Evolutionary conservation across 1,140 invertebrate genomes (phyloP).

Genomic region (Brachionus paranguensis): DNA sequence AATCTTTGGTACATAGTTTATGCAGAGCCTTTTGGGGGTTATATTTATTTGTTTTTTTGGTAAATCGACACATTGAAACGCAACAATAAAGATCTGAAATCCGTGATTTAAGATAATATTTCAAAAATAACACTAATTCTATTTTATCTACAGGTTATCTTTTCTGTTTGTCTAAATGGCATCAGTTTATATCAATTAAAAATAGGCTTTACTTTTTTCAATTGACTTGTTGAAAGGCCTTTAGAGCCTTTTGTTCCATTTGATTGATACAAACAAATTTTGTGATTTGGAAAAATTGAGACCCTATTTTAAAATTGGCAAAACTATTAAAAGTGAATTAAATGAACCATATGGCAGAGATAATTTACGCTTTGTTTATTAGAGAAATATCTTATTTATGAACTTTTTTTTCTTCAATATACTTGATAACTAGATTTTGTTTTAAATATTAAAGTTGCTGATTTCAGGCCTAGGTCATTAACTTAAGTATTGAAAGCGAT

Average conservation of each 20-base stretch:
- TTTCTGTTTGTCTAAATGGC: neutral
- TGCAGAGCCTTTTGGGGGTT: neutral
- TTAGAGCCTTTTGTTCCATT: neutral
- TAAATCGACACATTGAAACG: neutral
- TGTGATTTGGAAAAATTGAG: neutral
- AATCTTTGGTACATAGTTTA: neutral
- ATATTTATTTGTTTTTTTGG: neutral
- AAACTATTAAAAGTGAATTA: neutral
- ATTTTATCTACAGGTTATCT: constrained; percentile 24
- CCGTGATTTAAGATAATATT: neutral
- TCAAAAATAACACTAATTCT: neutral
- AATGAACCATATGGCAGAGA: neutral
- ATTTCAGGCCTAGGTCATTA: neutral
- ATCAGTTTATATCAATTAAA: neutral
- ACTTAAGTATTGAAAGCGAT: neutral
- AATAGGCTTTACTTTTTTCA: neutral
- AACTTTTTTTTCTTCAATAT: neutral
- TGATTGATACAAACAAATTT: neutral
- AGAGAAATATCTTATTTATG: neutral
- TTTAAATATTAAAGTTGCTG: neutral
- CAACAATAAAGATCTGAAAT: neutral
- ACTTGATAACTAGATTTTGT: neutral
- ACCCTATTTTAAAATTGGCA: neutral
- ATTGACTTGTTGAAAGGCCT: neutral
- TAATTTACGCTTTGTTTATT: constrained; percentile 16